These are phyloP conservation scores for Penaeus vannamei DNA, from an alignment of 1,140 invertebrate species.

Conservation along the genomic window DNA sequence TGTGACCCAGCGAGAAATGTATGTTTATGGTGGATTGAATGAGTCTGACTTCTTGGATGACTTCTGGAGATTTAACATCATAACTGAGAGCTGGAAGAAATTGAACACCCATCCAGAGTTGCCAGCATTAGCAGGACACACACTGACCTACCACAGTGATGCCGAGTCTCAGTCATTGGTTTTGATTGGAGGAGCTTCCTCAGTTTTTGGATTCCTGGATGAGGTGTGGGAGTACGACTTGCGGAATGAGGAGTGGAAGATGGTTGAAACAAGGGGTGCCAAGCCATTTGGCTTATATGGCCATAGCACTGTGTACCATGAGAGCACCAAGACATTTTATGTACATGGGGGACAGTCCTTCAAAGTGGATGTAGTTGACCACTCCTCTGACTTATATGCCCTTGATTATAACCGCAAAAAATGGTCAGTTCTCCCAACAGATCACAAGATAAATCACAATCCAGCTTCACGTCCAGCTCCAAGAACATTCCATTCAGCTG, in stretches of 20 bases:
- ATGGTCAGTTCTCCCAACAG: conserved; percentile 85
- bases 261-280: conserved; percentile 80
- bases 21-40: conserved; percentile 88
- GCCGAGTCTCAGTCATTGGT: conserved; percentile 84
- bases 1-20: conserved; percentile 86
- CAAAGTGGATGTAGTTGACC: conserved; percentile 79
- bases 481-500: conserved; percentile 90
- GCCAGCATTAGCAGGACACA: conserved; percentile 87
- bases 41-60: conserved; percentile 81
- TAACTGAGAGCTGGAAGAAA: conserved; percentile 87
- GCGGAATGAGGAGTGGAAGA: conserved; percentile 81
- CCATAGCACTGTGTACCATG: conserved; percentile 90
- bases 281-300: conserved; percentile 88
- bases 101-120: conserved; percentile 75
- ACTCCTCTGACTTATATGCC: conserved; percentile 84
- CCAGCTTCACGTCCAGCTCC: conserved; percentile 77
- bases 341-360: conserved; percentile 91
- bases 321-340: conserved; percentile 86
- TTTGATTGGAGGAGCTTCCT: conserved; percentile 90
- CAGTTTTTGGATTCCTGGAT: conserved; percentile 82
- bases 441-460: conserved; percentile 74
- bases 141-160: conserved; percentile 83
- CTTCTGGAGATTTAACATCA: conserved; percentile 94
- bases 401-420: conserved; percentile 82
- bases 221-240: conserved; percentile 88